Conservation (phyloP, 35 echinoderm and acorn worm species). For the Lytechinus variegatus region DNA sequence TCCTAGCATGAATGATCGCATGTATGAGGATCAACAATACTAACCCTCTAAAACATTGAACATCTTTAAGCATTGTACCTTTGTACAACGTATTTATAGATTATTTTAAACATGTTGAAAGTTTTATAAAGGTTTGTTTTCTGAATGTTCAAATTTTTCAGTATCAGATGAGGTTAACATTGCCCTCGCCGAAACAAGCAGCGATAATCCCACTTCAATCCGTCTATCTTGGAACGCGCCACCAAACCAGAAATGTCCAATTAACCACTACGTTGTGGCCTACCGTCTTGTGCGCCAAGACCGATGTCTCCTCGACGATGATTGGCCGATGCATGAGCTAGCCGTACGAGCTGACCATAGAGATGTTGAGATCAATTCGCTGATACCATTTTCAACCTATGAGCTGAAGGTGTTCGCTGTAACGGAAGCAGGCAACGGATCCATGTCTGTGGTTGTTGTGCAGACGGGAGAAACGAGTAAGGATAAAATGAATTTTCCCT, state of each 20-base stretch:
- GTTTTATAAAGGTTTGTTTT: too few relatives aligned
- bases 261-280: slow-evolving; percentile 37
- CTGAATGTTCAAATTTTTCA: not conserved
- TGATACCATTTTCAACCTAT: slow-evolving; percentile 35
- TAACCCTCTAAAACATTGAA: too few relatives aligned
- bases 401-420: slow-evolving; percentile 41
- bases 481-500: not conserved
- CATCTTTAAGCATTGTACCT: too few relatives aligned
- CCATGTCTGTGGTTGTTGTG: not conserved
- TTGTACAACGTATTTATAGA: too few relatives aligned
- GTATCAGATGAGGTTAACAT: slow-evolving; percentile 21
- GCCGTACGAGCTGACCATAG: not conserved
- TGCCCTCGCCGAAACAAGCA: slow-evolving; percentile 37
- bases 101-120: too few relatives aligned
- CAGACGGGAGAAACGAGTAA: slow-evolving; percentile 48
- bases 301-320: slow-evolving; percentile 44
- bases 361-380: slow-evolving; percentile 27
- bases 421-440: slow-evolving; percentile 27
- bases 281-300: slow-evolving; percentile 39
- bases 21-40: too few relatives aligned
- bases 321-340: slow-evolving; percentile 27
- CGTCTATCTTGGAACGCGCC: slow-evolving; percentile 21
- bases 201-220: slow-evolving; percentile 26
- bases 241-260: slow-evolving; percentile 47
- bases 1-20: too few relatives aligned